Conservation (phyloP, 2,888 invertebrate species). For the Megastigmus dorsalis region DNA sequence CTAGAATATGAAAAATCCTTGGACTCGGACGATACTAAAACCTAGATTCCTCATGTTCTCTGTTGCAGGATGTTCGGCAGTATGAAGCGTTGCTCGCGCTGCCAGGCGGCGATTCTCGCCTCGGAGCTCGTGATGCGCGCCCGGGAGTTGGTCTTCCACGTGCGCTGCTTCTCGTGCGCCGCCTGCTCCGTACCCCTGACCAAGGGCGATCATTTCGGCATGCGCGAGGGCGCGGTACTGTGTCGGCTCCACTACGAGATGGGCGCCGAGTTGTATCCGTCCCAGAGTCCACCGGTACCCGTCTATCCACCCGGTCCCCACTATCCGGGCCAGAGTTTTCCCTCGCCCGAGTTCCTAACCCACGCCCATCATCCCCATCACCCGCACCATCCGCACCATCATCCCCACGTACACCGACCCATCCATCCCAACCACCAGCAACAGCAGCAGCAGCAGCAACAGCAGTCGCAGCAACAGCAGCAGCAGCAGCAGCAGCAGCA, state of each 20-base stretch:
- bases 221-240: conserved; percentile 90
- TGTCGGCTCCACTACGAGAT: conserved; percentile 86
- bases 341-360: conserved; percentile 76
- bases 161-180: conserved; percentile 95
- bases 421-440: conserved; percentile 43
- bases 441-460: conserved; percentile 70
- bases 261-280: conserved; percentile 73
- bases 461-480: conserved; percentile 74
- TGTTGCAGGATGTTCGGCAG: conserved; percentile 86
- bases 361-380: conserved; percentile 69
- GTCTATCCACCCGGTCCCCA: conserved; percentile 72
- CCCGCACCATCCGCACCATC: conserved; percentile 39
- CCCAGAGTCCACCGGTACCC: conserved; percentile 72
- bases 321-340: conserved; percentile 78
- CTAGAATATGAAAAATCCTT: too few species aligned
- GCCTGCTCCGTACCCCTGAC: conserved; percentile 90
- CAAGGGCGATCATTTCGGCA: conserved; percentile 96
- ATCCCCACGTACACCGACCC: conserved; percentile 65
- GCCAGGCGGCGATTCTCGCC: conserved; percentile 90
- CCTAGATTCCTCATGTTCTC: too few species aligned
- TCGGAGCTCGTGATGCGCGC: conserved; percentile 97
- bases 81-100: conserved; percentile 91
- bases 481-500: conserved; percentile 78
- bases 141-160: conserved; percentile 93
- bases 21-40: too few species aligned